phyloP scores from a whole-genome alignment of 2,113 vertebrate genomes.

The Takifugu flavidus region DNA sequence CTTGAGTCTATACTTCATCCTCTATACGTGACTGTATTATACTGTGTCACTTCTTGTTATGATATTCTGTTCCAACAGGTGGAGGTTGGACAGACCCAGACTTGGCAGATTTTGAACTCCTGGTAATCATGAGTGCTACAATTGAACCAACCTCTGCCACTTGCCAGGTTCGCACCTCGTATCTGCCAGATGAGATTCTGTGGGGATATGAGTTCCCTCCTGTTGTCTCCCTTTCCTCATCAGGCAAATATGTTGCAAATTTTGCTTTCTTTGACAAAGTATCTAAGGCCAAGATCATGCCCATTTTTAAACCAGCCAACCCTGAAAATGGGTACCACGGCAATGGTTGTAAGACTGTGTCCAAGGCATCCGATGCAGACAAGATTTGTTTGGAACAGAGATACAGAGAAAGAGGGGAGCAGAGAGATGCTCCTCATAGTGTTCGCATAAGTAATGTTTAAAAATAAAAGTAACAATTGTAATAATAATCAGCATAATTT shows the following conservation, averaged over 20 bases:
- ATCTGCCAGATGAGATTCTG: slow-evolving; percentile 95
- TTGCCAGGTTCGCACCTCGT: slow-evolving; percentile 95
- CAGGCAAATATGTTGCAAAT: slow-evolving; percentile 94
- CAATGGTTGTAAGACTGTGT: slow-evolving; percentile 45
- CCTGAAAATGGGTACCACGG: slow-evolving; percentile 61
- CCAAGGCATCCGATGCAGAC: slow-evolving; percentile 75
- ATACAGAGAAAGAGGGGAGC: slow-evolving; percentile 68
- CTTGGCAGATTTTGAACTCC: slow-evolving; percentile 89
- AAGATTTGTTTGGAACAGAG: slow-evolving; percentile 88
- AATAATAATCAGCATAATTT: no score
- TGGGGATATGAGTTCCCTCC: slow-evolving; percentile 97
- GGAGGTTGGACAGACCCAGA: slow-evolving; percentile 80
- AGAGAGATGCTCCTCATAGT: slow-evolving; percentile 80
- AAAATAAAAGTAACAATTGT: neutral
- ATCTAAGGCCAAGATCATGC: slow-evolving; percentile 77
- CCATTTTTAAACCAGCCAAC: slow-evolving; percentile 70
- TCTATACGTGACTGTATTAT: neutral
- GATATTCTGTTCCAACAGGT: slow-evolving; percentile 16
- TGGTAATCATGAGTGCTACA: slow-evolving; percentile 92
- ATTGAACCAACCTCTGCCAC: slow-evolving; percentile 95
- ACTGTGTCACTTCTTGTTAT: neutral
- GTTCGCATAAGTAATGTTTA: slow-evolving; percentile 92
- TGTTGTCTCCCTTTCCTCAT: slow-evolving; percentile 89
- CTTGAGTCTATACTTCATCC: no score
- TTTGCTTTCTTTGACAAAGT: slow-evolving; percentile 95